These are phyloP conservation scores for Macrosiphum euphorbiae DNA, from an alignment of 2,888 invertebrate genomes.

Conservation along the genomic window DNA sequence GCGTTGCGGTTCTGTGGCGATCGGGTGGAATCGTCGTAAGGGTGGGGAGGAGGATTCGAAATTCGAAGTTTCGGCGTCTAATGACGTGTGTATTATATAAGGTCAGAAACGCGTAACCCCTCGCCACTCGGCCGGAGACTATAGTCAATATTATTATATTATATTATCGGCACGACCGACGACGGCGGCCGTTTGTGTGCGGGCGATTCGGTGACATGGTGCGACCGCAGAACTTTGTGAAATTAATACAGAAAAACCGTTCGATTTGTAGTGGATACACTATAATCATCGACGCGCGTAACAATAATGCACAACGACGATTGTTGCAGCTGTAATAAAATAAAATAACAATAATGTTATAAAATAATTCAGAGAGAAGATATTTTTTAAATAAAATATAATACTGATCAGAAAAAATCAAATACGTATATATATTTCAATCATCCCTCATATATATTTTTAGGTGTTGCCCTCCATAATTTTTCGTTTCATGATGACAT, in stretches of 20 bases:
- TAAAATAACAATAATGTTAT: neutral
- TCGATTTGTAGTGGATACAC: neutral
- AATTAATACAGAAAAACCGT: neutral
- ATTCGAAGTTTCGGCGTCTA: neutral
- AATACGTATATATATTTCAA: neutral
- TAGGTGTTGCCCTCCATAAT: neutral
- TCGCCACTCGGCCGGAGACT: neutral
- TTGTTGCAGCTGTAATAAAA: no score
- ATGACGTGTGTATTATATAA: conserved; percentile 37
- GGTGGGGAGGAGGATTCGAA: neutral
- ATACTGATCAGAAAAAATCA: neutral
- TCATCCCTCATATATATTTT: neutral
- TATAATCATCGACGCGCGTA: neutral
- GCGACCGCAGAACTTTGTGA: neutral
- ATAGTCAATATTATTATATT: neutral
- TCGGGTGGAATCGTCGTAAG: no score
- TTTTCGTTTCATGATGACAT: neutral
- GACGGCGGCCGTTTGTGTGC: neutral
- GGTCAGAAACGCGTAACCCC: conserved; percentile 15
- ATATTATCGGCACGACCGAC: neutral
- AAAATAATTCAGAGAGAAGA: neutral
- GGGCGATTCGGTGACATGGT: neutral
- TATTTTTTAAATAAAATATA: neutral
- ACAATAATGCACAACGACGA: neutral
- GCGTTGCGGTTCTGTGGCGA: neutral